A percentile compares a stretch with the other conserved stretches of the same genome.
Evolutionary conservation across 1,140 invertebrate species (phyloP).

Genomic region (Scaptomyza montana): DNA sequence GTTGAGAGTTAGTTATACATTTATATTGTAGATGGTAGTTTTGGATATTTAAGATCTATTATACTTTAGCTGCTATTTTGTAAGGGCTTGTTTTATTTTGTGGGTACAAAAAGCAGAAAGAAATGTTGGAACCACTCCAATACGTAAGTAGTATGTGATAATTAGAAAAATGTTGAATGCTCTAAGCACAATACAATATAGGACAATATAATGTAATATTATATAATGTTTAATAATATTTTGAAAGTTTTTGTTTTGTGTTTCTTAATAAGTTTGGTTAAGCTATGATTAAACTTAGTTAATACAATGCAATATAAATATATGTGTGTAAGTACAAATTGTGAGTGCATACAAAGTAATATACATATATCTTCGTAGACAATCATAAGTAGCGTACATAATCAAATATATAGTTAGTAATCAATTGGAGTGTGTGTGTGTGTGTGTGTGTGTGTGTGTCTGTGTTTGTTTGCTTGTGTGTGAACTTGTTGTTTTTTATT

Average conservation of each 20-base stretch:
- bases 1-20: not conserved
- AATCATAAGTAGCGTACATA: constrained; percentile 50
- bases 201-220: constrained; percentile 46
- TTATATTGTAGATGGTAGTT: not conserved
- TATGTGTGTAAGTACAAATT: constrained; percentile 23
- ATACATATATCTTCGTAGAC: constrained; percentile 34
- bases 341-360: constrained; percentile 39
- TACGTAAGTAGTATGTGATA: constrained; percentile 18
- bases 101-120: constrained; percentile 33
- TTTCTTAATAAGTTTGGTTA: constrained; percentile 25
- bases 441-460: not conserved
- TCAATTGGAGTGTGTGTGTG: constrained; percentile 18
- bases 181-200: constrained; percentile 39
- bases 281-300: constrained; percentile 40
- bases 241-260: constrained; percentile 8
- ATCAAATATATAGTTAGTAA: constrained; percentile 42
- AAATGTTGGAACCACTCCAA: constrained; percentile 32
- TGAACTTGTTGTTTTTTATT: no score
- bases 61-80: constrained; percentile 8
- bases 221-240: constrained; percentile 38
- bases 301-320: constrained; percentile 41
- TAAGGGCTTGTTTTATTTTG: not conserved
- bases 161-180: constrained; percentile 23
- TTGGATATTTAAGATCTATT: constrained; percentile 13
- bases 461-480: no score